Evolutionary conservation across 1,140 invertebrate genomes (phyloP), one percentile per base, ranked within the genome.

Genomic region (Heliconius melpomene): DNA sequence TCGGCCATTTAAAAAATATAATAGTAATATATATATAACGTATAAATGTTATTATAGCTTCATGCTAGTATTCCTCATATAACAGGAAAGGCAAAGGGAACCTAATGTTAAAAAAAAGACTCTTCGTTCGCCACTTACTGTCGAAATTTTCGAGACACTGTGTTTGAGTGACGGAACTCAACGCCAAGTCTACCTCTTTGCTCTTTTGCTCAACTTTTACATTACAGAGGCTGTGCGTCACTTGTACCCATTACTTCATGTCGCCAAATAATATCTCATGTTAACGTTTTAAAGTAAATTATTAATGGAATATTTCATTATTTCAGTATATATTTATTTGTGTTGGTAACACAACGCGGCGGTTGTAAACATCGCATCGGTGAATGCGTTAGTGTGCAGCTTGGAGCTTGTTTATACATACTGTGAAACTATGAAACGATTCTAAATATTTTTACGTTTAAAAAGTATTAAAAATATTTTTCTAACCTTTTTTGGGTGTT

Each of bases 341-440:
- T 66, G 26, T 66, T 66, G 60, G 60, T 29, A 66, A 29, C 60
- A 29, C 23, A 66, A 29, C 60, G 60, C 26, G 60, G 60, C 11
- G 9, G 26, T 26, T 66, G 60, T 66, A 66, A 66, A 66, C 26
- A 66, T 29, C 23, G 23, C 50, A 9, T 66, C 20, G n/a, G n/a
- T 23, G 54, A 66, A 29, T 66, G 26, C 26, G 60, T 29, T 66
- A 66, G 60, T 66, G 60, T 66, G 60, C 60, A 66, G 60, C 60
- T 26, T 6, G 13, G n/a, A 7, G 60, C 60, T 29, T 66, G 60
- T 66, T 66, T 66, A 66, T 66, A 26, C 57, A 29, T 66, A 26
- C 60, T 66, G 2, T 66, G 3, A 66, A 66, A 29, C 26, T 29
- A 16, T 29, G 13, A 52, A 52, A 18, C 18, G 5, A 20, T 52